Conservation (phyloP, 2,888 invertebrate genomes). For the Euphydryas editha region DNA sequence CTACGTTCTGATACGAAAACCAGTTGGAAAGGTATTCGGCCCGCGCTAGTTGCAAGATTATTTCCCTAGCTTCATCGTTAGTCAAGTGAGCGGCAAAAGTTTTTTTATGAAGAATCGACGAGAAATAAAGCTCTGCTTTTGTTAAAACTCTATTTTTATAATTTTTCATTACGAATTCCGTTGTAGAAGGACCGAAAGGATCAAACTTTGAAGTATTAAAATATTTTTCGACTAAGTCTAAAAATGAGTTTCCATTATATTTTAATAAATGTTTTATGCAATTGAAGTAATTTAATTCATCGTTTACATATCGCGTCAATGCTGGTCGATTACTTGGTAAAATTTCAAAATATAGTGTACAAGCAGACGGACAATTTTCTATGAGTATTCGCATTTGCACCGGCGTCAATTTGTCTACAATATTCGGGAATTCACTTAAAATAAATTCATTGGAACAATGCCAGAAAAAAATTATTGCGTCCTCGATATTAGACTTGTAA, state of each 20-base stretch:
- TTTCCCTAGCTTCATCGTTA: slow-evolving; percentile 55
- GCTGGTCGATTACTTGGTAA: slow-evolving; percentile 48
- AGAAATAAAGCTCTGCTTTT: slow-evolving; percentile 60
- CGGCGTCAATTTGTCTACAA: slow-evolving; percentile 54
- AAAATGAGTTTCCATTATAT: slow-evolving; percentile 50
- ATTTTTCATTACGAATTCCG: slow-evolving; percentile 55
- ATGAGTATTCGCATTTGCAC: slow-evolving; percentile 57
- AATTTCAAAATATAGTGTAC: slow-evolving; percentile 56
- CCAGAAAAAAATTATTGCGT: slow-evolving; percentile 56
- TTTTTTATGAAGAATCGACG: slow-evolving; percentile 53
- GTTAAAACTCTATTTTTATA: slow-evolving; percentile 53
- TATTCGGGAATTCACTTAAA: slow-evolving; percentile 46
- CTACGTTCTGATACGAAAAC: slow-evolving; percentile 58
- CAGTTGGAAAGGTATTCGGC: slow-evolving; percentile 55
- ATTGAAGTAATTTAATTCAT: slow-evolving; percentile 49
- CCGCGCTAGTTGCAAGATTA: slow-evolving; percentile 53
- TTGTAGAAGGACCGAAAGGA: slow-evolving; percentile 48
- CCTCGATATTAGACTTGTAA: slow-evolving; percentile 52
- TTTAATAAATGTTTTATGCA: slow-evolving; percentile 57
- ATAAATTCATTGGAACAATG: slow-evolving; percentile 57
- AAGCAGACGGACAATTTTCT: slow-evolving; percentile 54
- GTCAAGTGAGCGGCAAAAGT: slow-evolving; percentile 54
- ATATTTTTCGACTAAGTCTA: slow-evolving; percentile 59
- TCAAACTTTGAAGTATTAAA: slow-evolving; percentile 43
- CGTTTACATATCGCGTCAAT: slow-evolving; percentile 44